Base-by-base conservation (phyloP, 1,140 invertebrate species). In the Dendroctonus valens region DNA sequence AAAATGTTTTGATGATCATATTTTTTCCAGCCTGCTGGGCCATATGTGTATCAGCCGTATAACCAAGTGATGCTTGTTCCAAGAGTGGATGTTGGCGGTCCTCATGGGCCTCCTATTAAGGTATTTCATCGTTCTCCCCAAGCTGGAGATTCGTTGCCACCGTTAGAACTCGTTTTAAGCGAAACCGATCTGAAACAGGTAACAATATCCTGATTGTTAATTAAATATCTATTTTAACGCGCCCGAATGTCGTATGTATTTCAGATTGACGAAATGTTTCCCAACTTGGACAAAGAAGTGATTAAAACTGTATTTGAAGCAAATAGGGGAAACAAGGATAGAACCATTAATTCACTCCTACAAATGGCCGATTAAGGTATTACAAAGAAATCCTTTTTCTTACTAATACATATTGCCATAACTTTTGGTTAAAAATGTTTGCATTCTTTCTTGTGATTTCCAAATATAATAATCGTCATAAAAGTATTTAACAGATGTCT, bases 211-310 rank as follows among this genome's bases (percentile, higher is more conserved):
- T 26, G 26, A 26, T 26, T 26, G 3, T 26, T 26, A 26, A n/a
- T n/a, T 26, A 26, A 2, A 26, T 26, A 26, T 26, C 26, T 26
- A 3, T 26, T 26, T 26, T 1, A 26, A 26, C 26, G 26, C 26
- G 26, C 26, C 26, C 26, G 26, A 26, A 26, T 26, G 1, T 26
- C 26, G 1, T 3, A 2, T 26, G 26, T 49, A 69, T 83, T 83
- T 58, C 79, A 94, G 89, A 87, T 98, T 64, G 86, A 91, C 74
- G 94, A 97, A 81, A 97, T 98, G 95, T 98, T 98, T 81, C 95
- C 96, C 14, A 91, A 90, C 76, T 87, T 97, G 76, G 95, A 98
- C 72, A 89, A 88, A 71, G 93, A 96, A 74, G 93, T 96, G 2
- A 89, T 98, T 41, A 91, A 90, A 77, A 93, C 92, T 1, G 90